Conservation (phyloP, 2,888 invertebrate genomes). For the Falcaria lacertinaria region DNA sequence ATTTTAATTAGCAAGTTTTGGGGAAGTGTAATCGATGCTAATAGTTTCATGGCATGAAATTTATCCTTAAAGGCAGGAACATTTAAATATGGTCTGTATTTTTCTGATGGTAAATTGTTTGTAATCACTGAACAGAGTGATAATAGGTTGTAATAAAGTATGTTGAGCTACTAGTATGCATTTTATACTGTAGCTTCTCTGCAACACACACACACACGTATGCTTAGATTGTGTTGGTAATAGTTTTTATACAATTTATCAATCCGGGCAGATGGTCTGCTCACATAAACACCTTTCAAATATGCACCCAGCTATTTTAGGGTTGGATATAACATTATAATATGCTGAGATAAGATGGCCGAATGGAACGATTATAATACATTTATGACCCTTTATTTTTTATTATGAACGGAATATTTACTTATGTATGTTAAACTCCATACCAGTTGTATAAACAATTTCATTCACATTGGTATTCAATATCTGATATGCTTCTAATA, state of each 20-base stretch:
- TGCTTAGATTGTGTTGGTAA: conserved; percentile 40
- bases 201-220: conserved; percentile 32
- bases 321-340: conserved; percentile 74
- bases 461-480: no score
- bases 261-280: conserved; percentile 72
- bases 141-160: neutral
- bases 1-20: no score
- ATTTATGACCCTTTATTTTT: neutral
- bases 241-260: conserved; percentile 75
- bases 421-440: neutral
- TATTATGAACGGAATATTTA: neutral
- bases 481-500: no score
- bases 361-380: conserved; percentile 13
- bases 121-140: no score
- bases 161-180: neutral
- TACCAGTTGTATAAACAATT: no score
- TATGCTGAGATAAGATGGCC: conserved; percentile 57
- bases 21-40: no score
- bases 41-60: no score
- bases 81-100: no score
- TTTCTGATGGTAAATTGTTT: no score
- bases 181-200: conserved; percentile 1
- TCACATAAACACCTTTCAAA: conserved; percentile 72
- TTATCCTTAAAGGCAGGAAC: no score
- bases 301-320: conserved; percentile 65